These are phyloP conservation scores for Agrochola lychnidis DNA, from an alignment of 2,888 invertebrate genomes.

Conservation along the genomic window DNA sequence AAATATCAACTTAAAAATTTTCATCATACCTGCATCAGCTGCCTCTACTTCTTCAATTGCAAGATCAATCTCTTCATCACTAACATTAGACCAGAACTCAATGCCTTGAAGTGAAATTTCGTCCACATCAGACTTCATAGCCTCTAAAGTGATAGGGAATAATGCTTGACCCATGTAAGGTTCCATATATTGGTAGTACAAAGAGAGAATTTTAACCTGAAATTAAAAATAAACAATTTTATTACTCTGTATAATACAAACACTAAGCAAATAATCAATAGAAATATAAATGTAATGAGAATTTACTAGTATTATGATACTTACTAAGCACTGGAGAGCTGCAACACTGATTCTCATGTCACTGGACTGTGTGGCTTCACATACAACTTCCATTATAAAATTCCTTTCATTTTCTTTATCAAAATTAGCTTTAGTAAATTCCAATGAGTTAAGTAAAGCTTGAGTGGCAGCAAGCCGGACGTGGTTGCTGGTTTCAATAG, in stretches of 20 bases:
- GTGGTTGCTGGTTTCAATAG: slow-evolving; percentile 97
- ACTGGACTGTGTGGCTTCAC: slow-evolving; percentile 98
- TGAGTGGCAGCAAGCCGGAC: slow-evolving; percentile 99
- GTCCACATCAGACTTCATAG: slow-evolving; percentile 99
- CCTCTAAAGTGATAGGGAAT: slow-evolving; percentile 99
- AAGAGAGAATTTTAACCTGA: slow-evolving; percentile 97
- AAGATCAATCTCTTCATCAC: slow-evolving; percentile 99
- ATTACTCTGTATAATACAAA: neutral
- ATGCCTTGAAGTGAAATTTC: slow-evolving; percentile 99
- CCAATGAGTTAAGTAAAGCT: slow-evolving; percentile 98
- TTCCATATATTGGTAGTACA: slow-evolving; percentile 99
- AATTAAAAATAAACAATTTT: slow-evolving; percentile 30
- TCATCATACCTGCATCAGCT: slow-evolving; percentile 92
- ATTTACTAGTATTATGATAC: slow-evolving; percentile 57
- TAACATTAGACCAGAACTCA: slow-evolving; percentile 99
- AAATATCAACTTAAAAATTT: neutral
- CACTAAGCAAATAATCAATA: neutral
- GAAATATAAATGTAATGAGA: slow-evolving; percentile 5
- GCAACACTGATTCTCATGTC: slow-evolving; percentile 98
- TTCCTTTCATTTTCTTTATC: slow-evolving; percentile 99
- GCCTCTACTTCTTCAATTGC: slow-evolving; percentile 98
- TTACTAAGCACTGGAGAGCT: slow-evolving; percentile 98
- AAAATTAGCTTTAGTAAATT: slow-evolving; percentile 99
- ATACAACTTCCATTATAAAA: slow-evolving; percentile 99
- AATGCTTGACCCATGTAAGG: slow-evolving; percentile 99